Base-by-base conservation (phyloP, 2,888 invertebrate genomes). In the Scrobipalpa atriplicella region DNA sequence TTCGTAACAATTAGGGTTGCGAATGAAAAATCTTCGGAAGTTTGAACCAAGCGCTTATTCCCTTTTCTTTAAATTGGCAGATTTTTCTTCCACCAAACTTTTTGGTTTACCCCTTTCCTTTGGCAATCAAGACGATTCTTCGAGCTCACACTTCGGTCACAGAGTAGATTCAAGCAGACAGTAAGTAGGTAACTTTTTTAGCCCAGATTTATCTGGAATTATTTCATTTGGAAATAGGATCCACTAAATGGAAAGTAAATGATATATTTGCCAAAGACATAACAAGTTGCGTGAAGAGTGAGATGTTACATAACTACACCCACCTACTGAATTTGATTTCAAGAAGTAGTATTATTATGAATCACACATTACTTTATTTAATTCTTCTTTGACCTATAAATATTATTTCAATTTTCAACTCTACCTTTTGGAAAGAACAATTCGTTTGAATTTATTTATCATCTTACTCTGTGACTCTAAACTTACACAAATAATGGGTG, bases 1-100 rank as follows among this genome's bases (percentile, higher is more conserved):
- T 89, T 79, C 75, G 80, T 87, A 85, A 83, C 89, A 92, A 92
- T 92, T 92, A 92, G 87, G 81, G 87, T 84, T 85, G 87, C 87
- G 86, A 92, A 90, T 92, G 92, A 92, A 92, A 92, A 92, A 92
- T 92, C 89, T 89, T 84, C 81, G 80, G 72, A 84, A 89, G 81
- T 90, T 85, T 73, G 47, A 21, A 29, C 73, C 74, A 21, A 19
- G 78, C 82, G 82, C 79, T 89, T 88, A 89, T 84, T 87, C 83
- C 83, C 80, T 86, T 47, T 90, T 88, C 86, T 85, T 86, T 85
- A 87, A 89, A 89, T 90, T 86, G 84, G 83, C 83, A 85, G 86
- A 89, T 92, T 92, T 92, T 92, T 92, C 91, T 90, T 86, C 16
- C 38, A 71, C 66, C 72, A 75, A 86, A 92, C 90, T 84, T 91